Base-by-base conservation (phyloP, 2,113 vertebrate genomes). In the Cochlearius cochlearius region DNA sequence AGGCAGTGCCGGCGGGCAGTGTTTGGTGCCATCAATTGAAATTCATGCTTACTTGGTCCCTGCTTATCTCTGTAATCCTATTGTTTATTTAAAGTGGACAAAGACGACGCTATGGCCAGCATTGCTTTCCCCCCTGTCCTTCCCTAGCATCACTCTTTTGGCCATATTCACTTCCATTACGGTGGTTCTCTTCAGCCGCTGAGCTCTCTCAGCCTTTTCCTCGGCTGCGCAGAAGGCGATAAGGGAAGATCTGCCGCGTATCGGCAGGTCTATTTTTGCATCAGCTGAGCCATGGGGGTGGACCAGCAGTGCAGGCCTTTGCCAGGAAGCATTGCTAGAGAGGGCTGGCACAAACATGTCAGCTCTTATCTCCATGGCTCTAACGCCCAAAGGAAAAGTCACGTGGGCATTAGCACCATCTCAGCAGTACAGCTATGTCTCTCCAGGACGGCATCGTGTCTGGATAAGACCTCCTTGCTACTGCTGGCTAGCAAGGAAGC, bases 341-440 rank as follows among this genome's bases (percentile, higher is more conserved):
- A 34, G 69, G 36, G 11, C 22, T 29, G 29, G 22, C 22, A 38
- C 7, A 32, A 45, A 29, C 10, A 1, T 4, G 5, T 52, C 60
- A 30, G 56, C 34, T 88, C 41, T 69, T 74, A 39, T 39, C 49
- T 91, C 47, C 12, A 3, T 30, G 74, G 36, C 47, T 67, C n/a
- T 26, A 3, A 23, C 29, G 30, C 59, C 66, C 72, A 16, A 49
- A 77, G 66, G 27, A 43, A 27, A n/a, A 49, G 27, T 38, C n/a
- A 19, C 3, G 1, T 0, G 6, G 45, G 39, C 12, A 1, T 38
- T 15, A 34, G 32, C 64, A 22, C 26, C 45, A 20, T 12, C 63
- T 59, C 63, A 29, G 39, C 45, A 26, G n/a, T 14, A 22, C 7
- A 20, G 13, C 36, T 8, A 0, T 16, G 47, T 68, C 27, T 26